Percentiles rank a stretch among this genome's conserved stretches.
Evolutionary conservation across 1,140 invertebrate genomes (phyloP).

Genomic region (Homarus americanus): DNA sequence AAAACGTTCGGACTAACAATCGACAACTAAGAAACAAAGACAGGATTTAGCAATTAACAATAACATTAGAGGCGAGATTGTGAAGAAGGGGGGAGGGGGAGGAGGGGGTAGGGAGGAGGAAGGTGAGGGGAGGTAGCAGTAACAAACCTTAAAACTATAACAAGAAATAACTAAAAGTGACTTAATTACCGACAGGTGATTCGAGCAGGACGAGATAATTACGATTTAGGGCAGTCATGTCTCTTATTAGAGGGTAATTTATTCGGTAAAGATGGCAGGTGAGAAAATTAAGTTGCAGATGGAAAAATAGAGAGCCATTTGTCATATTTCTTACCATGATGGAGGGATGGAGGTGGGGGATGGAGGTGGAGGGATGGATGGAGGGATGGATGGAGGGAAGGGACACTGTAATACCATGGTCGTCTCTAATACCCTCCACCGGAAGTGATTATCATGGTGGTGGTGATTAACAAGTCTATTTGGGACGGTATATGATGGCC

Average conservation of each 20-base stretch:
- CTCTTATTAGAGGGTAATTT: slow-evolving; percentile 19
- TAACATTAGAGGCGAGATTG: too few species aligned
- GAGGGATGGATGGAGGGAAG: neutral
- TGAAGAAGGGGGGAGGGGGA: too few species aligned
- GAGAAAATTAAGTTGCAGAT: neutral
- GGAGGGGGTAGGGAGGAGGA: too few species aligned
- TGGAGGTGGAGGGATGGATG: neutral
- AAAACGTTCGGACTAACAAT: too few species aligned
- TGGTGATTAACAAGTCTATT: slow-evolving; percentile 5
- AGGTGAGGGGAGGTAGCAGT: too few species aligned
- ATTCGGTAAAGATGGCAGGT: slow-evolving; percentile 32
- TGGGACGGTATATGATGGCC: neutral
- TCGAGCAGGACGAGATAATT: slow-evolving; percentile 12
- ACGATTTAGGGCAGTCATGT: neutral
- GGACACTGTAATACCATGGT: neutral
- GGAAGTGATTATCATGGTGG: neutral
- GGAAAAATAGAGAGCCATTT: slow-evolving; percentile 8
- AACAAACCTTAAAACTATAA: slow-evolving; percentile 21
- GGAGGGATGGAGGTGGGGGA: too few species aligned
- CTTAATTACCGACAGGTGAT: slow-evolving; percentile 16
- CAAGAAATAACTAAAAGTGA: slow-evolving; percentile 36
- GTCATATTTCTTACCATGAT: slow-evolving; percentile 36
- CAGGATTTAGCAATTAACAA: too few species aligned
- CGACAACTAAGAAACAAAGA: too few species aligned
- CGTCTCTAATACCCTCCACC: neutral